Evolutionary conservation across 2,888 invertebrate species (phyloP), one percentile per base, ranked within the genome.

Genomic region (Acleris sparsana): DNA sequence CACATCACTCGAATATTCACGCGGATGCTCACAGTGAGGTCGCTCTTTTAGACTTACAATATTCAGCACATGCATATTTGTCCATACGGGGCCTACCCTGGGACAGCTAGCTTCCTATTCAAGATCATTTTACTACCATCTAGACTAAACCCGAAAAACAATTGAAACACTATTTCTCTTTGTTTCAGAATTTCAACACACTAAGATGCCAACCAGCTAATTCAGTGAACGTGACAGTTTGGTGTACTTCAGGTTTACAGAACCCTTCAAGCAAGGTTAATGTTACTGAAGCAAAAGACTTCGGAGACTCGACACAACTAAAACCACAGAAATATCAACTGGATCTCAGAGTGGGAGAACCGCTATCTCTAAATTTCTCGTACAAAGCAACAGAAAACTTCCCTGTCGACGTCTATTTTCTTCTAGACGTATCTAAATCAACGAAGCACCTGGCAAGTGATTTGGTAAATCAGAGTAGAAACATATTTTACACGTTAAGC

Each of bases 361-460:
- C 52, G 5, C 46, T 39, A 9, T n/a, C n/a, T 0, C 52, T 66
- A 13, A n/a, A 20, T 4, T 66, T 66, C 17, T 56, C 57, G 6
- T 66, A 62, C 18, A 66, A 66, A 33, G 56, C 46, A 1, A 49
- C 61, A 4, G 48, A 52, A 1, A 43, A 66, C 18, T 66, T 53
- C 4, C 66, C 66, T 0, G 66, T 66, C 1, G 66, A 66, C 11
- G 17, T 66, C 1, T 66, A 66, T 22, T 66, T 66, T 16, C 25
- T 66, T 1, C 20, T 66, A 1, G 66, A 66, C n/a, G 56, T 57
- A 3, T 62, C 66, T 2, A 11, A 2, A 11, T 56, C 66, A 4
- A 66, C 57, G 51, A 16, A 2, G 13, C 5, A 0, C 0, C 3
- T 66, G 5, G 52, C n/a, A 33, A 1, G 25, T 0, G 52, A 56